These are phyloP conservation scores for Lepidurus arcticus DNA, from an alignment of 1,140 invertebrate species.

Conservation along the genomic window DNA sequence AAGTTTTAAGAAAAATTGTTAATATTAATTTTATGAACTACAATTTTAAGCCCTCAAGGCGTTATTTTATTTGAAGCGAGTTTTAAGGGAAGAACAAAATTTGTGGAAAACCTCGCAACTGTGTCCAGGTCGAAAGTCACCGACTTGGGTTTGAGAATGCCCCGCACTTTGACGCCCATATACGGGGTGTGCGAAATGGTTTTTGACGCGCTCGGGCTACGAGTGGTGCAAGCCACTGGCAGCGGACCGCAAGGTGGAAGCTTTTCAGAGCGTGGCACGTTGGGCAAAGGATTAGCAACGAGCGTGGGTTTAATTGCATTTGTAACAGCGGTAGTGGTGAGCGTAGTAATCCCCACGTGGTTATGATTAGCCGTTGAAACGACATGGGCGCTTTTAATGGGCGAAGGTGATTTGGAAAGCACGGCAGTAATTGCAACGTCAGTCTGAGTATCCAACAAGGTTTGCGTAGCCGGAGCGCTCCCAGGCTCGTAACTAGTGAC, in stretches of 20 bases:
- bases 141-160: background rate
- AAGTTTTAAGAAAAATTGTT: too few relatives aligned
- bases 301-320: background rate
- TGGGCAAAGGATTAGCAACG: background rate
- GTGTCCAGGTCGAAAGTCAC: background rate
- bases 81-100: background rate
- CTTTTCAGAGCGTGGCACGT: background rate
- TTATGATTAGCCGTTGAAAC: background rate
- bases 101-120: background rate
- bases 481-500: slow-evolving; percentile 3
- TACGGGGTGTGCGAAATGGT: background rate
- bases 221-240: background rate
- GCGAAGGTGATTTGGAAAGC: background rate
- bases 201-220: background rate
- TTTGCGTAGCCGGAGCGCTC: background rate
- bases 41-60: too few relatives aligned
- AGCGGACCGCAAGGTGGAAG: background rate
- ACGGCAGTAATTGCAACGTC: background rate
- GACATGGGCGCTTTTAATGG: background rate
- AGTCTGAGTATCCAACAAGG: background rate
- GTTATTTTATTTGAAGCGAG: background rate
- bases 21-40: too few relatives aligned
- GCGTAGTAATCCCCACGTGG: background rate
- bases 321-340: background rate
- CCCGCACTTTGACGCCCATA: slow-evolving; percentile 6